Conservation (phyloP, 2,888 invertebrate species). For the Laothoe populi region DNA sequence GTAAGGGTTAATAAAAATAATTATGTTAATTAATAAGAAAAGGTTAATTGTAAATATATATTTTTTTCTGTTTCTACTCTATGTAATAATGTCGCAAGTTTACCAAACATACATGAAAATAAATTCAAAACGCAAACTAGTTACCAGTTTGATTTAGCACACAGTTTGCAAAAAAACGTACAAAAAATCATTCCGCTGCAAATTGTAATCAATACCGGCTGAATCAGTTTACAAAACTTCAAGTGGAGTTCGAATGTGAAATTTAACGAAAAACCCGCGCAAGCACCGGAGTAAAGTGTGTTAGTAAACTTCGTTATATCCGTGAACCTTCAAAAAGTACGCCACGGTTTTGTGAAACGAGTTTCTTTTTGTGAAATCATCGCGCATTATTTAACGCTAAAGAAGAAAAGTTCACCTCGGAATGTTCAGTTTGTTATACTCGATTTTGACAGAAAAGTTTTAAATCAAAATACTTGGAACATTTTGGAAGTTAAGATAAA, state of each 20-base stretch:
- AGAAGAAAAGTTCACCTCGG: background rate
- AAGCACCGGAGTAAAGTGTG: constrained; percentile 18
- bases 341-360: constrained; percentile 15
- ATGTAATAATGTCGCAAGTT: background rate
- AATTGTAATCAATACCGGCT: constrained; percentile 21
- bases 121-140: background rate
- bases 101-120: background rate
- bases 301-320: constrained; percentile 17
- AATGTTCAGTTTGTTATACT: constrained; percentile 1
- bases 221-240: constrained; percentile 20
- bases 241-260: constrained; percentile 22
- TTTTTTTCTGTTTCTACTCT: too few species aligned
- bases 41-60: too few species aligned
- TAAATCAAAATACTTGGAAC: background rate
- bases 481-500: background rate
- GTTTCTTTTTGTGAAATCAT: constrained; percentile 7
- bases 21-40: too few species aligned
- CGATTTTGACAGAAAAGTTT: background rate
- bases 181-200: constrained; percentile 2
- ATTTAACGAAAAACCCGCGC: constrained; percentile 20
- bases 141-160: background rate
- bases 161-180: background rate
- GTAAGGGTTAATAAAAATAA: too few species aligned
- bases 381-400: constrained; percentile 17
- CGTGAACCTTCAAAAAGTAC: background rate